phyloP scores from a whole-genome alignment of 2,797 vertebrate genomes.

The Nyctibius grandis region DNA sequence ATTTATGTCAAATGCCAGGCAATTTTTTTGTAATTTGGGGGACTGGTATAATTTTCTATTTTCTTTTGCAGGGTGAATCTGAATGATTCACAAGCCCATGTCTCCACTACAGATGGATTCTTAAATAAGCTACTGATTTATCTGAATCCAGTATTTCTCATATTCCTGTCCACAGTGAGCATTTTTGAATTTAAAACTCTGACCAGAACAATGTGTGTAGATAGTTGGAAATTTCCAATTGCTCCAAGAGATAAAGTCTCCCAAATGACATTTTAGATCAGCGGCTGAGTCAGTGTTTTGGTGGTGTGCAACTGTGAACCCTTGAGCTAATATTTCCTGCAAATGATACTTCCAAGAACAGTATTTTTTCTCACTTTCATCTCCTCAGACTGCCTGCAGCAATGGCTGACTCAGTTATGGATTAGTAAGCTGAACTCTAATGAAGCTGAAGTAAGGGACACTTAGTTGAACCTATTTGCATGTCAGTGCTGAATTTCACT shows the following conservation, averaged over 20 bases:
- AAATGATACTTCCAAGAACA: constrained; percentile 14
- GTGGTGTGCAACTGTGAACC: neutral
- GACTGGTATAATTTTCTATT: neutral
- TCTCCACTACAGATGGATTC: neutral
- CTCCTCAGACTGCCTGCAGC: neutral
- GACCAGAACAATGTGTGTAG: neutral
- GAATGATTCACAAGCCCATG: neutral
- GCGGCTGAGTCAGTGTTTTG: neutral
- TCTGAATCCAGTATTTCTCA: neutral
- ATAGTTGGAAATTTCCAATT: neutral
- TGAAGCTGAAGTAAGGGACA: neutral
- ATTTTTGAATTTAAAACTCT: neutral
- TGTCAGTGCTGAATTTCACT: constrained; percentile 28
- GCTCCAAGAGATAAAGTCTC: neutral
- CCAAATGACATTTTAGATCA: neutral
- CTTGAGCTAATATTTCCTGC: neutral
- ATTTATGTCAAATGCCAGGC: neutral
- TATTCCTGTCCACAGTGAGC: neutral
- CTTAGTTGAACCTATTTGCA: neutral
- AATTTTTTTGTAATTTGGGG: neutral
- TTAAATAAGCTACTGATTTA: neutral
- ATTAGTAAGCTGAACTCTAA: constrained; percentile 24
- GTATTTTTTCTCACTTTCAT: constrained; percentile 25
- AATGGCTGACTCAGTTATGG: neutral
- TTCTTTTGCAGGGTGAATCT: neutral